Percentiles rank a stretch among this genome's conserved stretches.
Evolutionary conservation across 1,140 invertebrate genomes (phyloP).

Genomic region (Bombus superbus): DNA sequence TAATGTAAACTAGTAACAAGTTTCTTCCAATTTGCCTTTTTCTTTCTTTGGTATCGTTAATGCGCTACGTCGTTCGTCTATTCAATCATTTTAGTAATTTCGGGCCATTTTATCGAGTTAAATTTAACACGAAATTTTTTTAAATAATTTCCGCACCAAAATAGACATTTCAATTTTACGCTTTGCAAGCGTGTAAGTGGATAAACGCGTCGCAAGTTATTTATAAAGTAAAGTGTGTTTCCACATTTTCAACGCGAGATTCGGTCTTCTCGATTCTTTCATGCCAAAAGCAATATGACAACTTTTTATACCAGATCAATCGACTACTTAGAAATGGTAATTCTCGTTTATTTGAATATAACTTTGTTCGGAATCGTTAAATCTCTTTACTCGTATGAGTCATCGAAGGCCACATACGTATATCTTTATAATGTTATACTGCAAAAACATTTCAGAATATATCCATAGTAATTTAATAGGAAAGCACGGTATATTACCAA

Average conservation of each 20-base stretch:
- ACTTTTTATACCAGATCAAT: neutral
- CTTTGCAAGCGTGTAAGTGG: conserved; percentile 12
- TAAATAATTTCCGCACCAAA: neutral
- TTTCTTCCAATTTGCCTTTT: neutral
- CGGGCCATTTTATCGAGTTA: too few species aligned
- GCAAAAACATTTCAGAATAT: neutral
- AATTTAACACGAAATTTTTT: neutral
- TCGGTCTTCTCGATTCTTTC: neutral
- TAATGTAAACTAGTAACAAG: too few species aligned
- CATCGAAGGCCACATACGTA: too few species aligned
- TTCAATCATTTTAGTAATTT: neutral
- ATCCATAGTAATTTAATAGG: neutral
- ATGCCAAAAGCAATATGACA: neutral
- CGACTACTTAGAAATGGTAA: too few species aligned
- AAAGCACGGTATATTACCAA: neutral
- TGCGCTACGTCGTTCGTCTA: neutral
- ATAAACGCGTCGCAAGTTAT: conserved; percentile 38
- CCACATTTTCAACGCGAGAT: conserved; percentile 10
- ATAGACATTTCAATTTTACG: conserved; percentile 23
- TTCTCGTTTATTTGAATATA: neutral
- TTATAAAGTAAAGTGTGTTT: conserved; percentile 34
- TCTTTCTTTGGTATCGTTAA: neutral
- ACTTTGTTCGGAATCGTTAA: neutral
- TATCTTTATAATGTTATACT: too few species aligned
- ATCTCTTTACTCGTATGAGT: neutral